Evolutionary conservation across 2,797 vertebrate species (phyloP), one percentile per base, ranked within the genome.

Genomic region (Phoebastria nigripes): DNA sequence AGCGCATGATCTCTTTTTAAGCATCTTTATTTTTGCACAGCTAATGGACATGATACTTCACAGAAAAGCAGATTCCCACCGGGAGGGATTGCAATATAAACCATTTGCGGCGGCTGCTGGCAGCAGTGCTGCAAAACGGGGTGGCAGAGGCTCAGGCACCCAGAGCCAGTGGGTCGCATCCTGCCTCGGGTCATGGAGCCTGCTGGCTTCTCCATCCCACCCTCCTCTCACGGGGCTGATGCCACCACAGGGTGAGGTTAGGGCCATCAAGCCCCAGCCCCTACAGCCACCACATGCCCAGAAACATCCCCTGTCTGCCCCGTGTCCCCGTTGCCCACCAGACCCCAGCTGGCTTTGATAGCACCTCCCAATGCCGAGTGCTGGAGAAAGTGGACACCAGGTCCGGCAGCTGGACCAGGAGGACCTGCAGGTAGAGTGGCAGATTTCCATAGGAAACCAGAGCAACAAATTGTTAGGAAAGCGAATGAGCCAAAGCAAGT

Each of bases 301-400:
- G 52, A 54, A 66, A 44, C 31, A 67, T 58, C 12, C 8, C 19
- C 59, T 73, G 42, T 19, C 24, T 3, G 0, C 14, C 39, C 54
- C 26, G 33, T 16, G 18, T 24, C 20, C 59, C 16, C 4, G 1
- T 7, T 72, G 67, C 62, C 44, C 46, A 65, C 8, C 47, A 46
- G 66, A 29, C 10, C 35, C 44, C n/a, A 76, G 29, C 8, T 55
- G 74, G 41, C 14, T 81, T 77, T 52, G 42, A 29, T 41, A 72
- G 58, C 26, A 56, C 15, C 39, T 72, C 20, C 15, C 26, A 39
- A 63, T 28, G 9, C 12, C 0, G 0, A n/a, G 14, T 8, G 11
- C 37, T 61, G 59, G 49, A 73, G 41, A n/a, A 63, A 8, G 35
- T 21, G 31, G 4, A 14, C 46, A 54, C 25, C 31, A 28, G 10